Evolutionary conservation across 53 echinoderm and acorn worm species (phyloP).

Genomic region (Crossaster papposus): DNA sequence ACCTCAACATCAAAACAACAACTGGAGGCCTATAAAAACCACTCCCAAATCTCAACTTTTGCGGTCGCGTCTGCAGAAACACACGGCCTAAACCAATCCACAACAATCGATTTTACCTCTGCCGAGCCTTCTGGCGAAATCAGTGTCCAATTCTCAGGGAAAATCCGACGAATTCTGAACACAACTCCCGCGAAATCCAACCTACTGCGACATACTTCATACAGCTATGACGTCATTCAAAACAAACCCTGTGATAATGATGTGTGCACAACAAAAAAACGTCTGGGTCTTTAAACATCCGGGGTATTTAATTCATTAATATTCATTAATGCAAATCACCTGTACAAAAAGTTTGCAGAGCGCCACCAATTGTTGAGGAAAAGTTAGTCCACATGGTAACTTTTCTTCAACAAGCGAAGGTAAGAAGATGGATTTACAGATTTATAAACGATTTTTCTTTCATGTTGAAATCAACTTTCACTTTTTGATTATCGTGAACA

Average conservation of each 20-base stretch:
- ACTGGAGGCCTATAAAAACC: constrained; percentile 23
- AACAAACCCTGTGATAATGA: too few relatives aligned
- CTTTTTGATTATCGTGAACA: neutral
- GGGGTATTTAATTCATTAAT: constrained; percentile 25
- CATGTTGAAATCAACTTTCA: neutral
- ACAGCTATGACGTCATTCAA: constrained; percentile 79
- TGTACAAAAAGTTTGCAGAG: constrained; percentile 44
- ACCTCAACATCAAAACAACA: constrained; percentile 23
- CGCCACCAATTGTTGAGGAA: constrained; percentile 56
- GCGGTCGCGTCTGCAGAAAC: neutral
- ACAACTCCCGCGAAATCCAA: constrained; percentile 23
- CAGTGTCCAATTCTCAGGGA: neutral
- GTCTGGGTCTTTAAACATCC: constrained; percentile 44
- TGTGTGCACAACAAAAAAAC: neutral
- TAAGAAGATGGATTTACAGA: too few relatives aligned
- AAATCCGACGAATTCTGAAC: constrained; percentile 25
- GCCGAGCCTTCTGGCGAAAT: constrained; percentile 14
- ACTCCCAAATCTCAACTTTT: neutral
- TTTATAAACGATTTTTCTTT: neutral
- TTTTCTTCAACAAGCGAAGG: neutral
- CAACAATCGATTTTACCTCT: constrained; percentile 20
- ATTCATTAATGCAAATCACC: constrained; percentile 52
- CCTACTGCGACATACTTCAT: constrained; percentile 49
- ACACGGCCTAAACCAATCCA: neutral
- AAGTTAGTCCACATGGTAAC: constrained; percentile 43